These are phyloP conservation scores for Lineus longissimus DNA, from an alignment of 1,140 invertebrate genomes.

Conservation along the genomic window DNA sequence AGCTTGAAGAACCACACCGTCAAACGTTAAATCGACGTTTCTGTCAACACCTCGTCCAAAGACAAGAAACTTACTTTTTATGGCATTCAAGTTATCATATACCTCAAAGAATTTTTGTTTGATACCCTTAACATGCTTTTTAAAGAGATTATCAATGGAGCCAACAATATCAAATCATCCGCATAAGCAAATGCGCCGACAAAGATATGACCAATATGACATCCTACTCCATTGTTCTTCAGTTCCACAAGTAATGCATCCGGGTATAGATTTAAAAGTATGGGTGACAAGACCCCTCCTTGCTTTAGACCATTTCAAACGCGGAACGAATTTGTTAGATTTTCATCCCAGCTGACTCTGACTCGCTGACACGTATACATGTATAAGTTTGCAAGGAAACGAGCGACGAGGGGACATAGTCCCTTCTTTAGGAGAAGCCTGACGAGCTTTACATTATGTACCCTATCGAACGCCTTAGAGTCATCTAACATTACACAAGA, in stretches of 20 bases:
- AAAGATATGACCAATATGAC: too few species aligned
- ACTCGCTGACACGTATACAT: neutral
- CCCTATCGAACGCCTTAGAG: neutral
- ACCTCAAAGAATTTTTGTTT: too few species aligned
- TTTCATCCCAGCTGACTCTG: neutral
- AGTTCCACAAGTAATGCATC: neutral
- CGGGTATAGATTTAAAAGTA: neutral
- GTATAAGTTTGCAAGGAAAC: neutral
- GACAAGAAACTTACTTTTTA: too few species aligned
- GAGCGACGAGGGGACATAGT: neutral
- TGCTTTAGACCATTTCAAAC: neutral
- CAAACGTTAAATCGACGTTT: too few species aligned
- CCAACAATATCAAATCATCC: neutral
- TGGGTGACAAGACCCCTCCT: constrained; percentile 5
- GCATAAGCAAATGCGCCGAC: neutral
- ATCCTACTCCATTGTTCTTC: neutral
- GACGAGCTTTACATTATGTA: neutral
- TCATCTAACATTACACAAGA: neutral
- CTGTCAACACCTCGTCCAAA: too few species aligned
- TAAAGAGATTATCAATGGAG: neutral
- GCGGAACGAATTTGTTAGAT: neutral
- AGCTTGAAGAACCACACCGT: too few species aligned
- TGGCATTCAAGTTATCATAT: too few species aligned
- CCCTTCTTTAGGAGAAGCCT: neutral
- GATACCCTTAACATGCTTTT: too few species aligned